phyloP scores from a whole-genome alignment of 2,797 vertebrate species.

The Lagorchestes hirsutus region DNA sequence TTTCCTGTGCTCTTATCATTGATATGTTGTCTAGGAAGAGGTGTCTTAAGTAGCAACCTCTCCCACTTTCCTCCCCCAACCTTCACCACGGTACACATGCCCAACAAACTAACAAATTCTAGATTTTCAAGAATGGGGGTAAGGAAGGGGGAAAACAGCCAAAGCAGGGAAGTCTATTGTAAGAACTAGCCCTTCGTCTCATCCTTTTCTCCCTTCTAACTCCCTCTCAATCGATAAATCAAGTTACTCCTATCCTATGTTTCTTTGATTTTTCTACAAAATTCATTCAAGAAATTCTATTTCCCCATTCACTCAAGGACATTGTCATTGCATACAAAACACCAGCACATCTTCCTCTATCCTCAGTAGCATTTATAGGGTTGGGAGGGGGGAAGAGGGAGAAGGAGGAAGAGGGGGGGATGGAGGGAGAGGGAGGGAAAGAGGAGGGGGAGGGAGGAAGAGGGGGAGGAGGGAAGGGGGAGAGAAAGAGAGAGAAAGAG shows the following conservation, averaged over 20 bases:
- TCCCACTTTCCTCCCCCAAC: background rate
- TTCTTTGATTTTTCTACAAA: background rate
- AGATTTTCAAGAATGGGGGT: background rate
- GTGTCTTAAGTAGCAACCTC: background rate
- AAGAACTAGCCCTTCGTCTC: background rate
- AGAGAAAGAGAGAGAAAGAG: background rate
- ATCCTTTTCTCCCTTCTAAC: background rate
- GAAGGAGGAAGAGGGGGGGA: too few species aligned
- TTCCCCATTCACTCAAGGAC: background rate
- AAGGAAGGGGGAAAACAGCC: background rate
- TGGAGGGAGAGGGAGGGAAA: too few species aligned
- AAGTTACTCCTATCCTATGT: background rate
- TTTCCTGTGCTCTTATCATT: background rate
- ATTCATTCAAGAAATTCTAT: background rate
- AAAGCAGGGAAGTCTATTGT: background rate
- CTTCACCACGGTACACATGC: background rate
- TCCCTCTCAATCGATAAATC: background rate
- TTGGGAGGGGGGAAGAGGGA: too few species aligned
- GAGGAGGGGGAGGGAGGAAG: too few species aligned
- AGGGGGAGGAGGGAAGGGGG: too few species aligned
- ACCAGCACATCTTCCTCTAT: background rate
- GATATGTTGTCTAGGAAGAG: background rate
- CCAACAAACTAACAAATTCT: background rate
- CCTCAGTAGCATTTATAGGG: background rate
- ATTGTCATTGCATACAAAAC: background rate